Evolutionary conservation across 2,113 vertebrate genomes (phyloP), one percentile per base, ranked within the genome.

Genomic region (Typhlomys cinereus): DNA sequence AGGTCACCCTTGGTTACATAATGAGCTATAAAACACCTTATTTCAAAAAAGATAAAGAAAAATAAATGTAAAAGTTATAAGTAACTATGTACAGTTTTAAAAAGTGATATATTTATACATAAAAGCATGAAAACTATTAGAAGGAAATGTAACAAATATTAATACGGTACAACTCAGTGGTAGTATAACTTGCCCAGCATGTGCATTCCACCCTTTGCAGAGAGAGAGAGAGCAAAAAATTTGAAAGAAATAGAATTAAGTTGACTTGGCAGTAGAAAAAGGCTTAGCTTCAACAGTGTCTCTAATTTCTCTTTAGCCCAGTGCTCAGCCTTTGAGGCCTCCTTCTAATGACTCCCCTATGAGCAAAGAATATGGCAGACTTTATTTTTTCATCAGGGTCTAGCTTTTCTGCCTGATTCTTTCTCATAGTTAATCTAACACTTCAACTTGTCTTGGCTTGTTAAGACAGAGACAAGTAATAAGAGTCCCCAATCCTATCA

Each of bases 381-480:
- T 76, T 75, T 78, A 44, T 78, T 82, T 94, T 82, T 85, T 82
- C 75, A 89, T 57, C 73, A 90, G 67, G n/a, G 20, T 18, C 64
- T 89, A 41, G 27, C 46, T 76, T 20, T 92, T 78, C 10, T 34
- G 15, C 80, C 44, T 69, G 62, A 84, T 78, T 94, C 64, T 92
- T 79, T 89, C 62, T 62, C 62, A 59, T 82, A 54, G n/a, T n/a
- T 93, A 93, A 85, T 67, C 39, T 74, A 85, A 57, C 29, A 82
- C 71, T 91, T 93, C 18, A 76, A 66, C 54, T 46, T 94, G 73
- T 84, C 90, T 25, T 64, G 27, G 31, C 82, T 85, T 95, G 82
- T 85, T 88, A 88, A 94, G 64, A 59, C 78, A 85, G 91, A 91
- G 31, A 54, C 54, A 89, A 79, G 54, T 71, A 83, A 78, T 82